Conservation (phyloP, 1,140 invertebrate species). For the Lamellibrachia luymesi region DNA sequence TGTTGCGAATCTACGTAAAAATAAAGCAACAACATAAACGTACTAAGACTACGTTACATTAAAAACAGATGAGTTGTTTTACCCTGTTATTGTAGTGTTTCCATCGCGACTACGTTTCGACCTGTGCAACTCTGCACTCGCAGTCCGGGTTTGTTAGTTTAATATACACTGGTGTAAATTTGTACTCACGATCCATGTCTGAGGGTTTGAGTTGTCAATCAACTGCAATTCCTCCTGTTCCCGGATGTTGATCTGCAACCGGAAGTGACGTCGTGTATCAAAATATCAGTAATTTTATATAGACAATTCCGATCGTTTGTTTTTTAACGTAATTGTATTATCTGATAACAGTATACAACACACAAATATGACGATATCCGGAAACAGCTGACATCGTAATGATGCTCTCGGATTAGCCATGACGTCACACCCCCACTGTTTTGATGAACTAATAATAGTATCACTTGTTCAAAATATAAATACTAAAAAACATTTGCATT, state of each 20-base stretch:
- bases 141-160: too few species aligned
- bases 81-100: too few species aligned
- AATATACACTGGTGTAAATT: neutral
- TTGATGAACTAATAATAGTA: neutral
- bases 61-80: neutral
- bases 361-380: neutral
- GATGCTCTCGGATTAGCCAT: too few species aligned
- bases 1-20: slow-evolving; percentile 15
- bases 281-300: neutral
- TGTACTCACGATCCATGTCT: slow-evolving; percentile 23
- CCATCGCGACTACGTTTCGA: too few species aligned
- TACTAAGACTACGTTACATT: neutral
- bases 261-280: neutral
- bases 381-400: neutral
- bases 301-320: too few species aligned
- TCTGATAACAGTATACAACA: neutral
- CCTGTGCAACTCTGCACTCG: too few species aligned
- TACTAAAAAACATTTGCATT: neutral
- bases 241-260: slow-evolving; percentile 21
- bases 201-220: slow-evolving; percentile 23
- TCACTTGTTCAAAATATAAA: neutral
- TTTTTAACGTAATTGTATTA: too few species aligned
- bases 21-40: neutral
- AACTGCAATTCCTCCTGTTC: slow-evolving; percentile 25
- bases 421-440: too few species aligned